Evolutionary conservation across 2,113 vertebrate genomes (phyloP), one percentile per base, ranked within the genome.

Genomic region (Nyctereutes procyonoides): DNA sequence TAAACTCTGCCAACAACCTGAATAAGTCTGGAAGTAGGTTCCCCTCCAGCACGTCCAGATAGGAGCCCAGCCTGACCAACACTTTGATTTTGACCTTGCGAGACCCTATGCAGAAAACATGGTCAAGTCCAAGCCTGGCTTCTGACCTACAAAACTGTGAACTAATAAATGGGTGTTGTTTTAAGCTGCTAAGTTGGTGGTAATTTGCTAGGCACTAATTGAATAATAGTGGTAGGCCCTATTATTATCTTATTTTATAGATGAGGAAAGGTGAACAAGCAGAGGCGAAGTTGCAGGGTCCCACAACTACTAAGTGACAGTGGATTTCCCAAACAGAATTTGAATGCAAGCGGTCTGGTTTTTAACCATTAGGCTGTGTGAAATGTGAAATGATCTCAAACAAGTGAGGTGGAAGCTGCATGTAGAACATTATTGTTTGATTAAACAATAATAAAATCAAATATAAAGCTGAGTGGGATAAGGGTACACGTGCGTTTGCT

Each of bases 401-500:
- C 24, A 32, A 35, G 19, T n/a, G 32, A 51, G 13, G 16, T 74
- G 11, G 63, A 12, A 58, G 73, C 79, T 55, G 19, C n/a, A 4
- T 32, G 32, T 38, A 63, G 30, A 85, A 38, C 48, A 58, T 3
- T 17, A 63, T 65, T 12, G 4, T 56, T 8, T 38, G 73, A 12
- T 51, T 4, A 48, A 43, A 43, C 43, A 43, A 43, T 7, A 43
- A 43, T 43, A 43, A 43, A 43, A 43, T 43, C 43, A 43, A 43
- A 43, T 0, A 48, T 43, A 60, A 62, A 73, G 51, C n/a, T 35
- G 51, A 81, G 1, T 32, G 24, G 35, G 63, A 73, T 60, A 48
- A 71, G 35, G 16, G 53, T 1, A n/a, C 0, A 9, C 0, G 0
- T 16, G 2, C 15, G 6, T 38, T 8, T 48, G 48, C 20, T 17